phyloP scores from a whole-genome alignment of 2,888 invertebrate species.

The Anoncus sp. region DNA sequence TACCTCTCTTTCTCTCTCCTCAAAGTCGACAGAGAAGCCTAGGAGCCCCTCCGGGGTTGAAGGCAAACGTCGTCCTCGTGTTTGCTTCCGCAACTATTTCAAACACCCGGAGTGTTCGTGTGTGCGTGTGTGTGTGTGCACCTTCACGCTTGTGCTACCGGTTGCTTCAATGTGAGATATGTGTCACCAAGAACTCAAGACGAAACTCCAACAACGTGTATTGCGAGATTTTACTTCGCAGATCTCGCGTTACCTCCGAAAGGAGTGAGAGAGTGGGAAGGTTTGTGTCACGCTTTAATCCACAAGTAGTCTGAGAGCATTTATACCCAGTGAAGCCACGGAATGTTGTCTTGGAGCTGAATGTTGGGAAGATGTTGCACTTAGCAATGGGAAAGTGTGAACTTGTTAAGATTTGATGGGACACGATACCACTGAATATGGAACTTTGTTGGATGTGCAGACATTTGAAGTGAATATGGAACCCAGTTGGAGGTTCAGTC shows the following conservation, averaged over 20 bases:
- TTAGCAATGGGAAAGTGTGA: too few relatives aligned
- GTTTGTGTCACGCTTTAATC: slow-evolving; percentile 76
- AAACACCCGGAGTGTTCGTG: neutral
- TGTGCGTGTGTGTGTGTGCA: slow-evolving; percentile 2
- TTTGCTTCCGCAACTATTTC: slow-evolving; percentile 44
- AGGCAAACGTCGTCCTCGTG: slow-evolving; percentile 44
- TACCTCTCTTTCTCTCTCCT: slow-evolving; percentile 6
- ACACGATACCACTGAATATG: too few relatives aligned
- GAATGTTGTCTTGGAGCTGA: slow-evolving; percentile 2
- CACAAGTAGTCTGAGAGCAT: slow-evolving; percentile 71
- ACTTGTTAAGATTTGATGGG: too few relatives aligned
- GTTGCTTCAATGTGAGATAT: slow-evolving; percentile 43
- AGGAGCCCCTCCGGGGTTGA: slow-evolving; percentile 32
- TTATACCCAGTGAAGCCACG: neutral
- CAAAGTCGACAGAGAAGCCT: slow-evolving; percentile 28
- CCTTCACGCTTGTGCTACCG: slow-evolving; percentile 24
- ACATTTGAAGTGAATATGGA: too few relatives aligned
- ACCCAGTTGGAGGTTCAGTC: too few relatives aligned
- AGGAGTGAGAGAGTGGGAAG: too few relatives aligned
- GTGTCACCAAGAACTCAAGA: slow-evolving; percentile 13
- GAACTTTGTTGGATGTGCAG: too few relatives aligned
- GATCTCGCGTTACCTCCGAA: slow-evolving; percentile 77
- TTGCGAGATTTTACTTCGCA: slow-evolving; percentile 74
- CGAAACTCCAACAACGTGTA: slow-evolving; percentile 51
- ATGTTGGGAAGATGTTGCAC: neutral